Percentiles rank a stretch among this genome's conserved stretches.
phyloP scores from a whole-genome alignment of 2,113 vertebrate species.

The Pseudorectes ferrugineus region DNA sequence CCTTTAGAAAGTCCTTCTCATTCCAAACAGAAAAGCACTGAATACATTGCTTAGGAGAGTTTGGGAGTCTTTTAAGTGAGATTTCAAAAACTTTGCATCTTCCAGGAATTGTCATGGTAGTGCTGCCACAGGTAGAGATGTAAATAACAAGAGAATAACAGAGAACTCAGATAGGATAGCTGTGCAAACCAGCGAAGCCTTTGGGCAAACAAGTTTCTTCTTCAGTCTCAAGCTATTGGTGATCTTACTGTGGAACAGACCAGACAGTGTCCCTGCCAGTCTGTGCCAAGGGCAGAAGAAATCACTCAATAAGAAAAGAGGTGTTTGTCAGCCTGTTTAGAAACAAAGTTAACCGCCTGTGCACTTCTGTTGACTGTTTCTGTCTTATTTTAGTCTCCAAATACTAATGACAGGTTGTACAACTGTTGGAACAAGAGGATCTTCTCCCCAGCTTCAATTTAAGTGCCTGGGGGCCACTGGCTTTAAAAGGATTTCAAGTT shows the following conservation, averaged over 20 bases:
- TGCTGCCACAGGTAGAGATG: neutral
- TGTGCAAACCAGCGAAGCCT: neutral
- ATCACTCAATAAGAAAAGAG: neutral
- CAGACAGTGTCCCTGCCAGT: neutral
- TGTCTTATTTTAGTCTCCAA: neutral
- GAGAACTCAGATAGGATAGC: neutral
- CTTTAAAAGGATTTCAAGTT: neutral
- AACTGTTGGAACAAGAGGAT: neutral
- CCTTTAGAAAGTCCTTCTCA: neutral
- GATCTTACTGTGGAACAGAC: neutral
- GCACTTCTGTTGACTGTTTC: neutral
- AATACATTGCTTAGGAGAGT: neutral
- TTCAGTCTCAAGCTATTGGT: neutral
- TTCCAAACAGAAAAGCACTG: neutral
- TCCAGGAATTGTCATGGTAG: neutral
- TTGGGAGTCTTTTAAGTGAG: neutral
- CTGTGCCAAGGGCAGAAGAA: neutral
- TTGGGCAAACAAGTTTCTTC: neutral
- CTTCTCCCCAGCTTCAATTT: neutral
- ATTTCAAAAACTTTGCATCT: neutral
- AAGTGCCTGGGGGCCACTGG: rapidly evolving
- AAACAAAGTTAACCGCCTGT: neutral
- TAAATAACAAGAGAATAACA: neutral
- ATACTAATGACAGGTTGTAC: neutral
- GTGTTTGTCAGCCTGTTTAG: neutral